Percentiles rank a stretch among this genome's conserved stretches.
Conservation (phyloP, 2,888 invertebrate species). For the Neoscelio sp. region DNA sequence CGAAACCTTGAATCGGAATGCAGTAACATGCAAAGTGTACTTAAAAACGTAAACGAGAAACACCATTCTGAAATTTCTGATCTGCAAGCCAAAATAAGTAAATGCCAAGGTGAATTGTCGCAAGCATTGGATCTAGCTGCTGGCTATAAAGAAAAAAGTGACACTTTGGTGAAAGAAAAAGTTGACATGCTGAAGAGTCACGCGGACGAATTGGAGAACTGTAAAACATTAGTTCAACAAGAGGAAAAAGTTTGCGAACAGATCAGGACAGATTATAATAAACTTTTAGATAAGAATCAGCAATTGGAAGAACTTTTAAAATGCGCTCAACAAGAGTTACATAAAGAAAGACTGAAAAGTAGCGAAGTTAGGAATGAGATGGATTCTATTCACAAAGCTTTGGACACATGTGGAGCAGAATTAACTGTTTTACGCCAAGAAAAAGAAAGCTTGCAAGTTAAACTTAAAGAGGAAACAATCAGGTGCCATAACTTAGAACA, state of each 20-base stretch:
- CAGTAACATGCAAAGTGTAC: conserved; percentile 79
- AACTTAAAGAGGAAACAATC: conserved; percentile 84
- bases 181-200: conserved; percentile 78
- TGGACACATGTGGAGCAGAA: conserved; percentile 82
- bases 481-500: conserved; percentile 84
- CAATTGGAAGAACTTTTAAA: conserved; percentile 76
- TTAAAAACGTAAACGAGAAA: conserved; percentile 84
- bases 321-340: conserved; percentile 78
- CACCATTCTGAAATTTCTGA: conserved; percentile 84
- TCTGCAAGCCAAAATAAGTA: conserved; percentile 85
- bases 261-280: conserved; percentile 76
- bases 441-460: conserved; percentile 84
- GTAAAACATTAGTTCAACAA: conserved; percentile 78
- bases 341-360: conserved; percentile 77
- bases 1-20: conserved; percentile 81
- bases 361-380: conserved; percentile 80
- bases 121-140: conserved; percentile 87
- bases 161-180: conserved; percentile 78
- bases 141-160: conserved; percentile 81
- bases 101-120: conserved; percentile 89
- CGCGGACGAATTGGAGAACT: conserved; percentile 79
- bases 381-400: conserved; percentile 79
- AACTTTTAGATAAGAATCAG: conserved; percentile 75
- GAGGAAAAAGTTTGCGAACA: conserved; percentile 78
- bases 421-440: conserved; percentile 82